Conservation (phyloP, 1,140 invertebrate genomes). For the Coenobita brevimanus region DNA sequence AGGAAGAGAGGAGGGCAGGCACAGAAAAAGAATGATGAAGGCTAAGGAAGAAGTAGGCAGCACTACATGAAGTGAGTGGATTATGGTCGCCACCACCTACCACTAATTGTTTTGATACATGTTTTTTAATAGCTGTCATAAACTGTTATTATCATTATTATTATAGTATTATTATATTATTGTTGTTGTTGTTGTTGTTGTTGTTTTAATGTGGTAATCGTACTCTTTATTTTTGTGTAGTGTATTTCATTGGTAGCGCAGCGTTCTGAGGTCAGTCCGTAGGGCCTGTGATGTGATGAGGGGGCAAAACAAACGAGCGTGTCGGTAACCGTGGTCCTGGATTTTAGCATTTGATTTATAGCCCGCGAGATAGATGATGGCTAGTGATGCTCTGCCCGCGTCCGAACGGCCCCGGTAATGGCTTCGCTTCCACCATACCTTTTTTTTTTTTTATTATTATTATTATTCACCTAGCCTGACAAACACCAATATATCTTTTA, state of each 20-base stretch:
- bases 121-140: not conserved
- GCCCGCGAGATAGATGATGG: slow-evolving; percentile 58
- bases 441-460: not conserved
- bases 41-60: too few relatives aligned
- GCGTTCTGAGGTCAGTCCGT: not conserved
- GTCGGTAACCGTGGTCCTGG: slow-evolving; percentile 57
- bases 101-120: not conserved
- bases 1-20: too few relatives aligned
- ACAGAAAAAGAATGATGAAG: too few relatives aligned
- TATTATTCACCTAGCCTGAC: too few relatives aligned
- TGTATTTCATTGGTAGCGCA: too few relatives aligned
- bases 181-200: too few relatives aligned
- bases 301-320: slow-evolving; percentile 55
- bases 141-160: not conserved
- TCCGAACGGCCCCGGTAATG: slow-evolving; percentile 49
- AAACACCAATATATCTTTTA: too few relatives aligned
- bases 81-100: too few relatives aligned
- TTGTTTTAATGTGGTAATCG: too few relatives aligned
- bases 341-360: slow-evolving; percentile 67
- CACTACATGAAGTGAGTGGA: too few relatives aligned
- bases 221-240: too few relatives aligned
- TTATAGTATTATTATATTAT: too few relatives aligned
- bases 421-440: slow-evolving; percentile 35
- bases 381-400: slow-evolving; percentile 53
- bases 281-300: slow-evolving; percentile 42